Percentiles rank a stretch among this genome's conserved stretches.
Conservation (phyloP, 2,797 vertebrate genomes). For the Halcyon badia region DNA sequence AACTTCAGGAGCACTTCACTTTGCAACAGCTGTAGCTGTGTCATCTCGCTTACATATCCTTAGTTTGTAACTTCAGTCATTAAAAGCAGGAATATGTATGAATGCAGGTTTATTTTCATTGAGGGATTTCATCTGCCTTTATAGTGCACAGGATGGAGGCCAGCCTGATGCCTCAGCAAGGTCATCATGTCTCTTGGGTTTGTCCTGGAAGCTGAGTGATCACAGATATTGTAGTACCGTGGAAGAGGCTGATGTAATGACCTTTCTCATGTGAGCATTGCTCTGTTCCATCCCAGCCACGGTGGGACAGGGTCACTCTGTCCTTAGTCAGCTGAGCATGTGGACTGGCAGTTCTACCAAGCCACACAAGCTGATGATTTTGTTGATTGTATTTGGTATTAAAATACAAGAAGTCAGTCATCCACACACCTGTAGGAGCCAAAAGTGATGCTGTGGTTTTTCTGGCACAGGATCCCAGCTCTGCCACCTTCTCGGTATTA, state of each 20-base stretch:
- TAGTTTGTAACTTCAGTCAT: background rate
- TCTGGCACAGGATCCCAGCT: background rate
- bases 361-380: background rate
- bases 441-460: background rate
- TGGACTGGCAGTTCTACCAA: background rate
- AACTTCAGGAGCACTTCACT: background rate
- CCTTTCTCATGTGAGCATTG: fast-evolving
- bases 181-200: background rate
- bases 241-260: background rate
- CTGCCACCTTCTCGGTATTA: background rate
- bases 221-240: fast-evolving
- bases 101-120: background rate
- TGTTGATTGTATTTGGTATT: background rate
- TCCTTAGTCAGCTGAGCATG: fast-evolving
- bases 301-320: background rate
- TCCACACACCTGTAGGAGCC: background rate
- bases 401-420: background rate
- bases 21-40: background rate
- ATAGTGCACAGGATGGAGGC: background rate
- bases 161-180: background rate
- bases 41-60: background rate
- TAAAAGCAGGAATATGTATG: background rate
- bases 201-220: background rate
- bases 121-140: background rate
- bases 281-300: background rate